Evolutionary conservation across 2,113 vertebrate species (phyloP).

Genomic region (Pelobates fuscus): DNA sequence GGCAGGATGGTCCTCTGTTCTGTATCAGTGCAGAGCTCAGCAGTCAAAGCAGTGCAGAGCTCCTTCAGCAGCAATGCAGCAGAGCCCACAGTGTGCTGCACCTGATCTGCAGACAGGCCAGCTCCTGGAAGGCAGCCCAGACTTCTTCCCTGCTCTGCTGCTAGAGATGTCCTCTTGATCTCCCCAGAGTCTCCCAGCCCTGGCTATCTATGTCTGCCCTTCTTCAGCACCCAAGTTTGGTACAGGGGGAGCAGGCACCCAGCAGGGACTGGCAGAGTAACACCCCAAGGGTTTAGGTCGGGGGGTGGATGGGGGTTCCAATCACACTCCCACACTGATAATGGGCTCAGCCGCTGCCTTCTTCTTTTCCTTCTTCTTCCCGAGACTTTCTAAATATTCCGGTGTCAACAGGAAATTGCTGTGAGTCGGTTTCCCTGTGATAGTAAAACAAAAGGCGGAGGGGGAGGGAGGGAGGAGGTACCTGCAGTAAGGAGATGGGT

Average conservation of each 20-base stretch:
- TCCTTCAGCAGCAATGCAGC: not conserved
- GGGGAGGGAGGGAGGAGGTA: slow-evolving; percentile 56
- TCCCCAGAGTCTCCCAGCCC: not conserved
- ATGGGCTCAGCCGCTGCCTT: not conserved
- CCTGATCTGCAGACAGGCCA: not conserved
- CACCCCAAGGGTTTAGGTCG: not conserved
- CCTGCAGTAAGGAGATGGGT: slow-evolving; percentile 49
- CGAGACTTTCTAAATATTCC: slow-evolving; percentile 64
- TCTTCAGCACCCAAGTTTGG: slow-evolving; percentile 2
- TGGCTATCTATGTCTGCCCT: not conserved
- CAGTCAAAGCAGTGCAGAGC: not conserved
- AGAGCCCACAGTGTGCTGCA: not conserved
- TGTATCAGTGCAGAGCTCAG: not conserved
- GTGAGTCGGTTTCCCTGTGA: slow-evolving; percentile 55
- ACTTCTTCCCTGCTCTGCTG: not conserved
- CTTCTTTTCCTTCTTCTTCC: slow-evolving; percentile 52
- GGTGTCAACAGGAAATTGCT: slow-evolving; percentile 74
- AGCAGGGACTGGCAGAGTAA: slow-evolving; percentile 49
- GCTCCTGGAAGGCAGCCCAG: not conserved
- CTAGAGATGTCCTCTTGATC: not conserved
- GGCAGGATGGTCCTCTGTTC: not conserved
- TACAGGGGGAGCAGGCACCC: slow-evolving; percentile 46
- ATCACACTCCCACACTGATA: slow-evolving; percentile 2
- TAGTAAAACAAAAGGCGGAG: slow-evolving; percentile 67
- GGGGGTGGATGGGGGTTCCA: not conserved